These are phyloP conservation scores for Butastur rufipennis DNA, from an alignment of 2,113 vertebrate species.

Conservation along the genomic window DNA sequence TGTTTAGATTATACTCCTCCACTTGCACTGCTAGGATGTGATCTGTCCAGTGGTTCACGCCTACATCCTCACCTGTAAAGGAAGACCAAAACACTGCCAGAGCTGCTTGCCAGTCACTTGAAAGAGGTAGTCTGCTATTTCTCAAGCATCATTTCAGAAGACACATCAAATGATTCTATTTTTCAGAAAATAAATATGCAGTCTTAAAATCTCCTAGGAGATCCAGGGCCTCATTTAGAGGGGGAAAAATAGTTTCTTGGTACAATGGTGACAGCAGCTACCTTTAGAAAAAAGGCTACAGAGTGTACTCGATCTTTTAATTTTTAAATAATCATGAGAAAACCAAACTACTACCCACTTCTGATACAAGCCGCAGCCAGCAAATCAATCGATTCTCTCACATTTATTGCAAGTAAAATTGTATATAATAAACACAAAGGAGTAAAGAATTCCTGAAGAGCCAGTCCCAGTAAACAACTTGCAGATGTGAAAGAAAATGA, in stretches of 20 bases:
- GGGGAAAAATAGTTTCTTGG: neutral
- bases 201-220: constrained; percentile 3
- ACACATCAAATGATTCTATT: neutral
- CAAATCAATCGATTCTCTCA: neutral
- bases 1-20: neutral
- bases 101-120: neutral
- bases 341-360: neutral
- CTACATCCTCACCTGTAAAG: neutral
- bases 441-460: constrained; percentile 16
- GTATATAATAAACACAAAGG: neutral
- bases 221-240: neutral
- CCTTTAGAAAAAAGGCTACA: neutral
- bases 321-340: constrained; percentile 6
- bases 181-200: constrained; percentile 10
- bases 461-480: neutral
- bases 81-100: neutral
- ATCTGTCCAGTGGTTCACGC: neutral
- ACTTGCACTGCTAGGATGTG: neutral
- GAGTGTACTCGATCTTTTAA: neutral
- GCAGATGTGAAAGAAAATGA: neutral
- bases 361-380: neutral
- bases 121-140: neutral
- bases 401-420: neutral
- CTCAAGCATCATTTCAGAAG: neutral
- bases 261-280: neutral